These are phyloP conservation scores for Fragum sueziense DNA, from an alignment of 2,888 invertebrate species.

Conservation along the genomic window DNA sequence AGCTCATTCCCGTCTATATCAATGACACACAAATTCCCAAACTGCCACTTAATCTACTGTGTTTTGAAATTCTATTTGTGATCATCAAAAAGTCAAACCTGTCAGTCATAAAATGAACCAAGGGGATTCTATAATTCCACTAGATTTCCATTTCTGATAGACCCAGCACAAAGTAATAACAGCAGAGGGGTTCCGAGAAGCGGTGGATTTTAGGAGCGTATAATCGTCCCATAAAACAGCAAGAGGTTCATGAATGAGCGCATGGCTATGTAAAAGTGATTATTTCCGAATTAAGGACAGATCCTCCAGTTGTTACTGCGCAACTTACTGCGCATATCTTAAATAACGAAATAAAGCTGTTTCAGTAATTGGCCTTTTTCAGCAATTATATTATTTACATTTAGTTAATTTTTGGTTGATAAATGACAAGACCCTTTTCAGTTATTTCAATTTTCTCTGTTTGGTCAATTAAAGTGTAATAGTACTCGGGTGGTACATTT, in stretches of 20 bases:
- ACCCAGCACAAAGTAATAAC: slow-evolving; percentile 14
- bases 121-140: background rate
- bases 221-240: slow-evolving; percentile 19
- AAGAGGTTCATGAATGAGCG: background rate
- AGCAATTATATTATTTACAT: too few relatives aligned
- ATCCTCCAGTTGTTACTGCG: too few relatives aligned
- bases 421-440: too few relatives aligned
- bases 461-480: too few relatives aligned
- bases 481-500: too few relatives aligned
- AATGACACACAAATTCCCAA: background rate
- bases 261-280: slow-evolving; percentile 16
- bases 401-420: too few relatives aligned
- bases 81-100: slow-evolving; percentile 7
- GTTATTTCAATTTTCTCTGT: too few relatives aligned
- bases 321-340: too few relatives aligned
- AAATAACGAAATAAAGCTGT: too few relatives aligned
- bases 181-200: slow-evolving; percentile 1
- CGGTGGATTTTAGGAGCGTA: background rate
- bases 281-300: background rate
- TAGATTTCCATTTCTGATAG: slow-evolving; percentile 8
- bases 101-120: slow-evolving; percentile 18
- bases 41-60: background rate
- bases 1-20: background rate
- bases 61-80: background rate
- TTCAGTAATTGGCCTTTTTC: too few relatives aligned